Conservation (phyloP, 2,113 vertebrate genomes). For the Cheirogaleus medius region DNA sequence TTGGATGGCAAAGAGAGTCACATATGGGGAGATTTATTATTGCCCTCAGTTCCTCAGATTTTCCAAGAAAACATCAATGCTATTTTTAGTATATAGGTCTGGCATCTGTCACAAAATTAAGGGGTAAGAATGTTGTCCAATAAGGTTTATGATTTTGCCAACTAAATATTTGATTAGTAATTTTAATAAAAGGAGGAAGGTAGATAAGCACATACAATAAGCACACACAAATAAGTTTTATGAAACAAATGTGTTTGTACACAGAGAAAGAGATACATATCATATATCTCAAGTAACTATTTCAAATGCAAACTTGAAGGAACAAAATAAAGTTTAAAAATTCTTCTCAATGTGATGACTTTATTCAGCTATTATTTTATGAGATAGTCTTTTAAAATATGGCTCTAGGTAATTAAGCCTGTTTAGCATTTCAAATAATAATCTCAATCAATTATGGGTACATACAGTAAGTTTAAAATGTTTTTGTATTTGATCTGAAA, state of each 20-base stretch:
- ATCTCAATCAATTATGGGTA: background rate
- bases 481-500: background rate
- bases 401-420: background rate
- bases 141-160: conserved; percentile 37
- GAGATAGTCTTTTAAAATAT: background rate
- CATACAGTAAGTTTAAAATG: background rate
- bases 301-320: background rate
- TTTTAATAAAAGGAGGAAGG: background rate
- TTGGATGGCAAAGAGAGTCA: background rate
- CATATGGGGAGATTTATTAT: conserved; percentile 4
- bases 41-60: background rate
- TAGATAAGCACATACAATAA: background rate
- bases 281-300: background rate
- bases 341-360: background rate
- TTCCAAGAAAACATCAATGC: background rate
- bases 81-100: conserved; percentile 24
- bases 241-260: background rate
- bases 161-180: conserved; percentile 24
- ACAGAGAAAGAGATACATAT: background rate
- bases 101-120: conserved; percentile 19
- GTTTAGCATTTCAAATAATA: background rate
- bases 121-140: background rate
- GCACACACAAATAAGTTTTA: background rate
- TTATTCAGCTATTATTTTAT: background rate
- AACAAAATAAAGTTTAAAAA: background rate